Conservation (phyloP, 2,113 vertebrate species). For the Nyctibius bracteatus region DNA sequence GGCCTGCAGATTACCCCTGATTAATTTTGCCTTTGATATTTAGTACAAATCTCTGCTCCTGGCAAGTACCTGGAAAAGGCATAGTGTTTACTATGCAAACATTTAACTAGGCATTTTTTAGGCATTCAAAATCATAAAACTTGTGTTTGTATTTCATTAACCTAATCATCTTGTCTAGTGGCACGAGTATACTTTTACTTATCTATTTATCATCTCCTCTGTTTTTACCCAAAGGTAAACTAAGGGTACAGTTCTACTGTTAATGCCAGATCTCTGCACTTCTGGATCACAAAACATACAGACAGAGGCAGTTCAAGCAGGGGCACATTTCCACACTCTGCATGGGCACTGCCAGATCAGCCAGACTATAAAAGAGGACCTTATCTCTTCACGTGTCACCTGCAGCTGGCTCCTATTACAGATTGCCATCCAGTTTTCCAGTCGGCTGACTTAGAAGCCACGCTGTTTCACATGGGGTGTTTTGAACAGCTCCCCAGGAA, state of each 20-base stretch:
- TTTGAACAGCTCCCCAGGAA: background rate
- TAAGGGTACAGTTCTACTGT: background rate
- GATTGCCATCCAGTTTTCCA: background rate
- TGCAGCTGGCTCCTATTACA: background rate
- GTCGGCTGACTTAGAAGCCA: background rate
- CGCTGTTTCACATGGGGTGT: rapidly evolving
- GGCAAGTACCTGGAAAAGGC: background rate
- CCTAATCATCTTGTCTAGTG: background rate
- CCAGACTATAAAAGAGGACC: background rate
- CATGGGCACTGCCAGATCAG: background rate
- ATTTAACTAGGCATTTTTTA: background rate
- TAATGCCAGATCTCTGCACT: background rate
- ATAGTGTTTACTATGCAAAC: background rate
- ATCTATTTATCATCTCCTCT: background rate
- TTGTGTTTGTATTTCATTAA: background rate
- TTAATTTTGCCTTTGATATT: background rate
- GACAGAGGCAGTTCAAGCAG: background rate
- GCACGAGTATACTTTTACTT: background rate
- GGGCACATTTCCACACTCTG: background rate
- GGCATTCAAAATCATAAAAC: background rate
- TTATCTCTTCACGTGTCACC: background rate
- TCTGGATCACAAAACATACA: background rate
- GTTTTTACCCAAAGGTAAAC: background rate
- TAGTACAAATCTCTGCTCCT: background rate
- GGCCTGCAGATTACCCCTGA: background rate